These are phyloP conservation scores for Callionymus lyra DNA, from an alignment of 2,113 vertebrate genomes.

Conservation along the genomic window DNA sequence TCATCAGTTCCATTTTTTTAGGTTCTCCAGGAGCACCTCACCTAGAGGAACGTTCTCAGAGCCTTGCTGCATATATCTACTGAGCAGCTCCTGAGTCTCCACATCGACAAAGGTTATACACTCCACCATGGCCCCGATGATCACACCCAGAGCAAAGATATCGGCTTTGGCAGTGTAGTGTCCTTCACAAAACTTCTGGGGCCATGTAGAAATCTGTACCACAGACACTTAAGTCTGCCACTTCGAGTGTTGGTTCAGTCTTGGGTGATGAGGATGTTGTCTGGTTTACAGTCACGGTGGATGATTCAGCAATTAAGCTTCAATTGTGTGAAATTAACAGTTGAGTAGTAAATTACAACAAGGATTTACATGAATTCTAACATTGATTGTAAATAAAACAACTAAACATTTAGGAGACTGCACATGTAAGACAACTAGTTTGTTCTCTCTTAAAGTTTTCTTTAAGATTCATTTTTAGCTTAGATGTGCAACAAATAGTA, in stretches of 20 bases:
- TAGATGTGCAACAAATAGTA: too few relatives aligned
- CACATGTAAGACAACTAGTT: conserved; percentile 80
- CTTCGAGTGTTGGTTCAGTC: conserved; percentile 77
- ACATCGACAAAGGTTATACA: conserved; percentile 91
- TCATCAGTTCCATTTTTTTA: conserved; percentile 94
- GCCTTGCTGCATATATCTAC: conserved; percentile 86
- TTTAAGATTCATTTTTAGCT: too few relatives aligned
- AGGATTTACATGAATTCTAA: too few relatives aligned
- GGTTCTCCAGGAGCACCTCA: conserved; percentile 92
- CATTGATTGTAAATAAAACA: too few relatives aligned
- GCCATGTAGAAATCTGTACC: conserved; percentile 97
- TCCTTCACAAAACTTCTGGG: conserved; percentile 92
- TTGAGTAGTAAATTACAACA: too few relatives aligned
- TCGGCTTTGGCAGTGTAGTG: conserved; percentile 97
- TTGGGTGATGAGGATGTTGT: conserved; percentile 93
- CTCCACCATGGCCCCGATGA: conserved; percentile 97
- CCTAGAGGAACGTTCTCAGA: conserved; percentile 88
- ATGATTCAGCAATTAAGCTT: too few relatives aligned
- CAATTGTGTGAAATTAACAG: too few relatives aligned
- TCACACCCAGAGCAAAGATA: conserved; percentile 93
- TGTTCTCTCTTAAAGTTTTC: too few relatives aligned
- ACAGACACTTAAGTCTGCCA: conserved; percentile 91
- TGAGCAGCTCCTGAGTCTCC: conserved; percentile 88
- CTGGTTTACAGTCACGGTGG: conserved; percentile 91
- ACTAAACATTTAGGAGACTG: too few relatives aligned